A percentile compares a stretch with the other conserved stretches of the same genome.
Evolutionary conservation across 2,888 invertebrate species (phyloP).

Genomic region (Elysia crispata): DNA sequence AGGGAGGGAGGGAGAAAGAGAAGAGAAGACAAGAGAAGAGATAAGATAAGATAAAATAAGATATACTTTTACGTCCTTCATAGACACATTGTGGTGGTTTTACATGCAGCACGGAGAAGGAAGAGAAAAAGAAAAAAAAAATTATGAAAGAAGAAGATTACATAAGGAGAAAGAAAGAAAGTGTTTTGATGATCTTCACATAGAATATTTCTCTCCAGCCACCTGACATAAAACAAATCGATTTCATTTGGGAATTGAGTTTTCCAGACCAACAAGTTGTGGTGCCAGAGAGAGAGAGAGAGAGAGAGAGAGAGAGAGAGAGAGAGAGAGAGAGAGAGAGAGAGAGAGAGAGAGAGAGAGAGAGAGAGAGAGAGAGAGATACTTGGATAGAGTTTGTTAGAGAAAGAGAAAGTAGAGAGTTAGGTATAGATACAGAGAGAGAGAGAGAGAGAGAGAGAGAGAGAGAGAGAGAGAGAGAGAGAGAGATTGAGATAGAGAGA

Average conservation of each 20-base stretch:
- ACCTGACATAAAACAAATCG: too few species aligned
- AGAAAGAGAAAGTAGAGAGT: neutral
- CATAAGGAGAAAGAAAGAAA: neutral
- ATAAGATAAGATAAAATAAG: neutral
- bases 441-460: neutral
- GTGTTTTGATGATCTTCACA: too few species aligned
- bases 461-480: neutral
- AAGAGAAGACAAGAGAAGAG: neutral
- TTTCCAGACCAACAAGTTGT: too few species aligned
- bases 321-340: neutral
- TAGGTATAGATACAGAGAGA: neutral
- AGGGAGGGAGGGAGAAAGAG: neutral
- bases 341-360: neutral
- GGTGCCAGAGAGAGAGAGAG: neutral
- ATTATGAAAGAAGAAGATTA: neutral
- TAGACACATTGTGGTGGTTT: too few species aligned
- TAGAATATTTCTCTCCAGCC: too few species aligned
- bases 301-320: conserved; percentile 13
- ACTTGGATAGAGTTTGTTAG: neutral
- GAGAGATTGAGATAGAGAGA: neutral
- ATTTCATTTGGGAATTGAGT: too few species aligned
- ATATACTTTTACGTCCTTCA: too few species aligned
- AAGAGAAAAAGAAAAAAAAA: neutral
- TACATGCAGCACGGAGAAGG: too few species aligned
- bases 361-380: neutral